Base-by-base conservation (phyloP, 2,888 invertebrate species). In the Scelioninae gen. 1 region DNA sequence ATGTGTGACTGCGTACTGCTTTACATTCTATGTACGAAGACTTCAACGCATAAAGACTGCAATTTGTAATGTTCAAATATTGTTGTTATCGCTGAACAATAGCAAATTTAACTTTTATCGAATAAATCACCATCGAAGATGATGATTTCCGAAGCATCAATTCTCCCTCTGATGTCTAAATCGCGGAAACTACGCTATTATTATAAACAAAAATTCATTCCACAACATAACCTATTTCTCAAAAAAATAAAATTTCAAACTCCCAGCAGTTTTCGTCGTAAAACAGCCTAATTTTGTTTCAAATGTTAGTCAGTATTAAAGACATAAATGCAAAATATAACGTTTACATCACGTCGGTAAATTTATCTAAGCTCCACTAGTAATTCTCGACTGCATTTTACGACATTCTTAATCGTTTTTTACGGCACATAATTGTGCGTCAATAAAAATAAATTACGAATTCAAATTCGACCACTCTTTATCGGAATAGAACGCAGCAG, bases 21-120 rank as follows among this genome's bases (percentile, higher is more conserved):
- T 74, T 56, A 65, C 45, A 72, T 53, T 72, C 72, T 32, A 63
- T 11, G 32, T 45, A 53, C 43, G 45, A 53, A 11, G 31, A 32
- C 34, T 63, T 43, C 13, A 34, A 38, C 29, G 31, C 51, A 23
- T 23, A 9, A 71, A 51, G 32, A n/a, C 34, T 45, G n/a, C 45
- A 34, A 55, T 63, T 60, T 49, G 60, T 68, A 60, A 51, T 16
- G 45, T 11, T n/a, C 16, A 43, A 55, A 23, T 58, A 43, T 58
- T 58, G 1, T 55, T 29, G 31, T 56, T 68, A 32, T 16, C 15
- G 9, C 0, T 16, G 49, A 49, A 71, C 56, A 47, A 58, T 34
- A 15, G 40, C 47, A 66, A 53, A 40, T 55, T 23, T 49, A 38
- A 23, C 16, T 31, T 49, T 49, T 63, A n/a, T n/a, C n/a, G n/a